Conservation (phyloP, 2,888 invertebrate species). For the Margaritifera margaritifera region DNA sequence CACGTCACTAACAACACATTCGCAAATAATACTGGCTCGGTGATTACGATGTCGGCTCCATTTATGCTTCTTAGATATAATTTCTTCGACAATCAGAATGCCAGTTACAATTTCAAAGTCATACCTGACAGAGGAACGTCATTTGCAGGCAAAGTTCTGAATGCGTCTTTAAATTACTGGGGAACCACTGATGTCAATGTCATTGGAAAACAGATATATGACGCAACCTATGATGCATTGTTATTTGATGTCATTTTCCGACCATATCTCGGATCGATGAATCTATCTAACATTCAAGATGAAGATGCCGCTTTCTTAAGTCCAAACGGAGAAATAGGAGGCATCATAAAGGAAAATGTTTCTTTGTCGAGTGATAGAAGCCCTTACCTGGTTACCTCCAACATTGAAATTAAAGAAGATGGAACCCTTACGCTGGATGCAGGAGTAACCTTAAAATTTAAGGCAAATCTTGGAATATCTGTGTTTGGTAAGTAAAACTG, state of each 20-base stretch:
- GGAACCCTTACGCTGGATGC: slow-evolving; percentile 23
- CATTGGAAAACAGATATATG: slow-evolving; percentile 25
- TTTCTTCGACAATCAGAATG: slow-evolving; percentile 22
- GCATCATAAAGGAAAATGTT: slow-evolving; percentile 16
- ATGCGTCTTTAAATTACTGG: slow-evolving; percentile 37
- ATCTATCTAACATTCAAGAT: slow-evolving; percentile 18
- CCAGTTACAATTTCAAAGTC: slow-evolving; percentile 21
- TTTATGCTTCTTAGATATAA: slow-evolving; percentile 20
- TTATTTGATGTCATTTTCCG: slow-evolving; percentile 16
- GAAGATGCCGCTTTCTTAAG: slow-evolving; percentile 16
- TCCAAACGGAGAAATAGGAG: slow-evolving; percentile 24
- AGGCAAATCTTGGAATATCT: slow-evolving; percentile 14
- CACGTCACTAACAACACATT: slow-evolving; percentile 4
- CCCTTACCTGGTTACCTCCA: slow-evolving; percentile 26
- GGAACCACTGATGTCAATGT: slow-evolving; percentile 19
- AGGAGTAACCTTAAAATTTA: slow-evolving; percentile 24
- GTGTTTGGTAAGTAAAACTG: no score
- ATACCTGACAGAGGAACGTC: background rate
- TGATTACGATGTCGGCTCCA: slow-evolving; percentile 8
- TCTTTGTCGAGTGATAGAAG: slow-evolving; percentile 10
- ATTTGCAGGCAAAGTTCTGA: slow-evolving; percentile 5
- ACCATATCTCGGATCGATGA: slow-evolving; percentile 28
- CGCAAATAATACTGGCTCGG: slow-evolving; percentile 19
- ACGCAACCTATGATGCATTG: slow-evolving; percentile 15
- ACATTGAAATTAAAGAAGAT: slow-evolving; percentile 20